These are phyloP conservation scores for Actinostola sp. DNA, from an alignment of 92 coral and sea anemone genomes.

Conservation along the genomic window DNA sequence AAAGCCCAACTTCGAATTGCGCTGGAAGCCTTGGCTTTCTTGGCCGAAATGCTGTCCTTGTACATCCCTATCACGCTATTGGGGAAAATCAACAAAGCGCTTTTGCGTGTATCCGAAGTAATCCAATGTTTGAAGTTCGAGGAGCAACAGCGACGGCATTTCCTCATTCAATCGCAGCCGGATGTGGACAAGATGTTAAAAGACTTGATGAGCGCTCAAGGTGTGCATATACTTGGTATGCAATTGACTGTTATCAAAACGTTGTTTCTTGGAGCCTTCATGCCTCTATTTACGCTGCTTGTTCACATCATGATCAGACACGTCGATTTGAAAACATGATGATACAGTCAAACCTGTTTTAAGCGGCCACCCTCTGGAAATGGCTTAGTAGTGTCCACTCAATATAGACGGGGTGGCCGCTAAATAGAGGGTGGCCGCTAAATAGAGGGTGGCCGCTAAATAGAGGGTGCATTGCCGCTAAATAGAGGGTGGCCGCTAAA, in stretches of 20 bases:
- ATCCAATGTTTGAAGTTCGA: constrained; percentile 23
- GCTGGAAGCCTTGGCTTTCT: constrained; percentile 15
- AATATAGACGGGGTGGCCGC: too few species aligned
- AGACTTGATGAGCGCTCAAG: constrained; percentile 3
- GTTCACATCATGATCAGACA: constrained; percentile 29
- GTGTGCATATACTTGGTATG: constrained; percentile 27
- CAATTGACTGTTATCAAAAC: constrained; percentile 28
- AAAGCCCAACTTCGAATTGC: constrained; percentile 5
- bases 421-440: too few species aligned
- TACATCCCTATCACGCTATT: constrained; percentile 69
- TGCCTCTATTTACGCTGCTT: constrained; percentile 32
- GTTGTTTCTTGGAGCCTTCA: constrained; percentile 4
- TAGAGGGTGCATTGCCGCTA: too few species aligned
- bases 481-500: too few species aligned
- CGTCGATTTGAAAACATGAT: constrained; percentile 18
- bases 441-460: too few species aligned
- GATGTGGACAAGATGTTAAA: constrained; percentile 10
- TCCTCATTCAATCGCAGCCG: neutral
- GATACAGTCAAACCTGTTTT: too few species aligned
- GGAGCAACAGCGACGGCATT: constrained; percentile 10
- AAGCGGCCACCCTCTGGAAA: neutral
- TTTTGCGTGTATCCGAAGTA: neutral
- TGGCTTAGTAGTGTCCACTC: too few species aligned
- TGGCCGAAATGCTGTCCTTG: constrained; percentile 60
- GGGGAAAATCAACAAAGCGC: constrained; percentile 60